Conservation (phyloP, 2,888 invertebrate species). For the Carpatolechia fugitivella region DNA sequence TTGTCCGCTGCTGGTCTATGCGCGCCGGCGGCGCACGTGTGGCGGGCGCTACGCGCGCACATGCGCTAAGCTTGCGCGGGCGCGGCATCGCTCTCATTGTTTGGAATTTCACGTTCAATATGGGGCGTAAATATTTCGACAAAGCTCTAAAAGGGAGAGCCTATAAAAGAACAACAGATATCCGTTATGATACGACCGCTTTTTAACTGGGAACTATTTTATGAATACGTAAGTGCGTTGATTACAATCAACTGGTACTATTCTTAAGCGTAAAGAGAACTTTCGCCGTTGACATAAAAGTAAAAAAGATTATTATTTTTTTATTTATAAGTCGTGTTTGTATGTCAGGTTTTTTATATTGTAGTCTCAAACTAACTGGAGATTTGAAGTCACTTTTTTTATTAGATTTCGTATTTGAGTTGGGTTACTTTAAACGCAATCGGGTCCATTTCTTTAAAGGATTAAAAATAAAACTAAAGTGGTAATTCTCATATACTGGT, state of each 20-base stretch:
- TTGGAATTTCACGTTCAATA: constrained; percentile 73
- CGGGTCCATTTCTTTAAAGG: too few relatives aligned
- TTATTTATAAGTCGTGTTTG: too few relatives aligned
- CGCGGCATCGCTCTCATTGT: constrained; percentile 59
- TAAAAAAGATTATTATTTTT: too few relatives aligned
- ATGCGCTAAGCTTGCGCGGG: constrained; percentile 45
- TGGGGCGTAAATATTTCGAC: constrained; percentile 76
- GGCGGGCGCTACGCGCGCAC: constrained; percentile 43
- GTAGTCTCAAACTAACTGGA: too few relatives aligned
- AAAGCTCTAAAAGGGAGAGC: constrained; percentile 67
- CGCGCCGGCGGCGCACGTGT: constrained; percentile 64
- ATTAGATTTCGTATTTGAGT: too few relatives aligned
- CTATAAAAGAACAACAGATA: constrained; percentile 57
- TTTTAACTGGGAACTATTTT: constrained; percentile 19
- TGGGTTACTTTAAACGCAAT: too few relatives aligned
- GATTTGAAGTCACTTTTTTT: too few relatives aligned
- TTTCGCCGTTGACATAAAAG: too few relatives aligned
- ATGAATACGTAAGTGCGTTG: constrained; percentile 24
- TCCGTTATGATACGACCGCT: constrained; percentile 41
- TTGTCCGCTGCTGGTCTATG: constrained; percentile 43
- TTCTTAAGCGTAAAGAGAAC: too few relatives aligned
- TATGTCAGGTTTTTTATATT: neutral
- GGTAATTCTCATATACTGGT: neutral
- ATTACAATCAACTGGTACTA: constrained; percentile 26
- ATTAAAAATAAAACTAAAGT: neutral